Base-by-base conservation (phyloP, 2,888 invertebrate species). In the Cyrtodaria siliqua region DNA sequence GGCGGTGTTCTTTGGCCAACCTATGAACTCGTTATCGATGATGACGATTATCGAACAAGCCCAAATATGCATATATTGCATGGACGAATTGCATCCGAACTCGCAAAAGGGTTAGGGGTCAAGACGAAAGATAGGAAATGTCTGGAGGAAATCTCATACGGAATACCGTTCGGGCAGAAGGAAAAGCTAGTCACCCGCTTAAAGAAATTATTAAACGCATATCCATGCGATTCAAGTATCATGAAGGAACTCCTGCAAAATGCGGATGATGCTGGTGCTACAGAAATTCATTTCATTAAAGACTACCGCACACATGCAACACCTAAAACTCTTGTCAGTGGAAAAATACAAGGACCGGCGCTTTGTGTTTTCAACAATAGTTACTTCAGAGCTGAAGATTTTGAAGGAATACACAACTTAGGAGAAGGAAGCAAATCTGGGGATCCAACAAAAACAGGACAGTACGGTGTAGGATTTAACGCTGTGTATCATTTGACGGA, bases 391-490 rank as follows among this genome's bases (percentile, higher is more conserved):
- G 74, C 87, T 29, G 66, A 68, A 29, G 91, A 92, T 69, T 63
- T 92, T 4, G 63, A 79, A 57, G 92, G 92, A 20, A 91, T 92
- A 52, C 89, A 90, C 50, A 82, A 85, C 40, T 86, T 92, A 1
- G 92, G 92, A 2, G 82, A 85, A 33, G 91, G 92, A 3, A 90
- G 89, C 66, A 92, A 92, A 77, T 59, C 76, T n/a, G 71, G 80
- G n/a, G 91, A 92, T 70, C 85, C 90, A 4, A 81, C 87, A 66
- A 90, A 90, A 67, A 91, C 90, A 0, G 92, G 92, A 2, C 89
- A 91, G 61, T 92, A 90, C 84, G 92, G 92, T 26, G 89, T 92
- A 23, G 92, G 92, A 0, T 92, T 92, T 75, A 92, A 91, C 78
- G 88, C 87, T 27, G 92, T 92, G 2, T 92, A 92, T 75, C 89